phyloP scores from a whole-genome alignment of 2,888 invertebrate genomes.

The Brachypalpus laphriformis region DNA sequence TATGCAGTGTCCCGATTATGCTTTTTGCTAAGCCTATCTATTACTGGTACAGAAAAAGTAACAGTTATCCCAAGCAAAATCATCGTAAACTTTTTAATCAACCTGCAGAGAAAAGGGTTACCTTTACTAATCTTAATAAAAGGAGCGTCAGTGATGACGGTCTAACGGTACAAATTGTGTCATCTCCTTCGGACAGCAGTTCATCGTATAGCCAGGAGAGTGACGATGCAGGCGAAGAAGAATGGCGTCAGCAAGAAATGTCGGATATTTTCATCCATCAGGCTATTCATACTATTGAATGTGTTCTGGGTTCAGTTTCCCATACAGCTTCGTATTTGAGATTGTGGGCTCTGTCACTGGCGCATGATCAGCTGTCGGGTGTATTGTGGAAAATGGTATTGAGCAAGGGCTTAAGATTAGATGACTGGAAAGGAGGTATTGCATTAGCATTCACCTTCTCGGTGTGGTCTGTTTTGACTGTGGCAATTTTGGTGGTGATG shows the following conservation, averaged over 20 bases:
- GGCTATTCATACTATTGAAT: conserved; percentile 87
- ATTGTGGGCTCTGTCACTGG: conserved; percentile 98
- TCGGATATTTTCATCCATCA: conserved; percentile 92
- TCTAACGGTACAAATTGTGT: background rate
- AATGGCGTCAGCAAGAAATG: conserved; percentile 87
- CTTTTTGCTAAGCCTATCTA: conserved; percentile 94
- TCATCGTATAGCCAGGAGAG: background rate
- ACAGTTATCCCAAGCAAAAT: background rate
- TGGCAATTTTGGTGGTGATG: conserved; percentile 98
- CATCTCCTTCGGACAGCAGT: background rate
- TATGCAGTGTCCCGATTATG: conserved; percentile 95
- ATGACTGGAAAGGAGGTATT: conserved; percentile 87
- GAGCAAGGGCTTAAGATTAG: conserved; percentile 86
- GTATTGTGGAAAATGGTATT: conserved; percentile 98
- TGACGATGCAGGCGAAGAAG: conserved; percentile 83
- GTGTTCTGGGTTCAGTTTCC: conserved; percentile 94
- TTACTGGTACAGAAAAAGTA: conserved; percentile 83
- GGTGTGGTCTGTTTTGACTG: conserved; percentile 94
- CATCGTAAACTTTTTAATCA: background rate
- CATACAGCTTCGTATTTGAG: conserved; percentile 99
- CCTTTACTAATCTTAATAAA: background rate
- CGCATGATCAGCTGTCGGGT: conserved; percentile 93
- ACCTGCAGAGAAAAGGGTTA: background rate
- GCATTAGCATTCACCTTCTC: conserved; percentile 92
- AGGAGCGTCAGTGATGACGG: background rate